Percentiles rank a stretch among this genome's conserved stretches.
phyloP scores from a whole-genome alignment of 2,113 vertebrate genomes.

The Plectropomus leopardus region DNA sequence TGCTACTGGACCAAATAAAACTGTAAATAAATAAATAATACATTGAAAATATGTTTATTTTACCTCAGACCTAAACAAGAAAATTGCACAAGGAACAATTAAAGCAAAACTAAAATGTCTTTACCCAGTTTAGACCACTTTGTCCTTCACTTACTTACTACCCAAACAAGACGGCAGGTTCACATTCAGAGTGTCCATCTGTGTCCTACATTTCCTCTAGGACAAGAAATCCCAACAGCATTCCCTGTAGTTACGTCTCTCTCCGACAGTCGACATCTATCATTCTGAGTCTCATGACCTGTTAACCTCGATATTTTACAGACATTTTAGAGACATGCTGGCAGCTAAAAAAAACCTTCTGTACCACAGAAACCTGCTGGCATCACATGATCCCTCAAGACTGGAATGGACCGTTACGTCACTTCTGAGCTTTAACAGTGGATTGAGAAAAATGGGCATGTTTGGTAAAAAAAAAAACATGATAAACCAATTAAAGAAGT shows the following conservation, averaged over 20 bases:
- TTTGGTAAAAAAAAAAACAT: too few species aligned
- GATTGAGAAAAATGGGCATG: too few species aligned
- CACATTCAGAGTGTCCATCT: background rate
- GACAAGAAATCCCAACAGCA: too few species aligned
- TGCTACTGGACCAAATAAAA: too few species aligned
- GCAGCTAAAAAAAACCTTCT: slow-evolving; percentile 10
- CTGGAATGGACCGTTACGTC: background rate
- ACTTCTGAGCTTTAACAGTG: background rate
- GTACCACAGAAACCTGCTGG: background rate
- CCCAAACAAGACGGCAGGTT: background rate
- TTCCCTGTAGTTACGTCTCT: background rate
- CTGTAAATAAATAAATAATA: too few species aligned
- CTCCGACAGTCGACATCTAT: background rate
- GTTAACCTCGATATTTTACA: slow-evolving; percentile 23
- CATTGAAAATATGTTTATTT: too few species aligned
- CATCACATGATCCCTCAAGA: background rate
- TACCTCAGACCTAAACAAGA: background rate
- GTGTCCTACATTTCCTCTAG: background rate
- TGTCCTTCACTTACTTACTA: background rate
- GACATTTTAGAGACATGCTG: background rate
- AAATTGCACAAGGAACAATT: background rate
- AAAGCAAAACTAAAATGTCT: background rate
- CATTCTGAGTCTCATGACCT: background rate
- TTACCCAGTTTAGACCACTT: background rate
- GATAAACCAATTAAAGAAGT: too few species aligned